Base-by-base conservation (phyloP, 2,888 invertebrate genomes). In the Ctena decussata region DNA sequence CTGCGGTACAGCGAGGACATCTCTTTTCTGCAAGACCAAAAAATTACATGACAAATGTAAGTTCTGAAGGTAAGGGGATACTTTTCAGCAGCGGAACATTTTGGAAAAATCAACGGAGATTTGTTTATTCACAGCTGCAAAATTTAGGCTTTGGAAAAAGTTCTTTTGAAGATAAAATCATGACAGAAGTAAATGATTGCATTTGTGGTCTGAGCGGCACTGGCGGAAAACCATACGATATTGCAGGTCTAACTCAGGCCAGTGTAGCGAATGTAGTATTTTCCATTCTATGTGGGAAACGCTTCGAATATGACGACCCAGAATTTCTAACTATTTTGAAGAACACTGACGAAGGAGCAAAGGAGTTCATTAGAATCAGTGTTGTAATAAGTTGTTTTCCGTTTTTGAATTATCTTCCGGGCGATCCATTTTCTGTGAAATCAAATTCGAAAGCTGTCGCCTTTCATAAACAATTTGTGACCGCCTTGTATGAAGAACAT, bases 41-140 rank as follows among this genome's bases (percentile, higher is more conserved):
- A 15, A 15, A 39, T 15, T 57, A 27, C n/a, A 41, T 39, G 2
- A 24, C 8, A 1, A 71, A 44, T 32, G 44, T 32, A 46, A 46
- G 11, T 2, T 8, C 8, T 21, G 53, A 44, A 15, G 41, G 37
- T 12, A 53, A 37, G 39, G 85, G 85, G 32, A 69, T 77, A 24
- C 6, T 73, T 24, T 35, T 39, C 24, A 70, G 70, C 8, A 24
- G 53, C 1, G 83, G 83, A 15, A n/a, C 60, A 1, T 49, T 86
- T 24, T 90, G 90, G 90, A 86, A 79, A 53, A 77, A 76, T 27
- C 85, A 89, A 11, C 75, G 90, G 30, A 74, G 77, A 44, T 87
- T 84, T 70, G 53, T 81, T 15, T 60, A 91, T 27, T 57, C 73
- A 21, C 71, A 75, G 12, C 74, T 90, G 15, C 44, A 83, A 35